Conservation (phyloP, 2,888 invertebrate genomes). For the Philonicus albiceps region DNA sequence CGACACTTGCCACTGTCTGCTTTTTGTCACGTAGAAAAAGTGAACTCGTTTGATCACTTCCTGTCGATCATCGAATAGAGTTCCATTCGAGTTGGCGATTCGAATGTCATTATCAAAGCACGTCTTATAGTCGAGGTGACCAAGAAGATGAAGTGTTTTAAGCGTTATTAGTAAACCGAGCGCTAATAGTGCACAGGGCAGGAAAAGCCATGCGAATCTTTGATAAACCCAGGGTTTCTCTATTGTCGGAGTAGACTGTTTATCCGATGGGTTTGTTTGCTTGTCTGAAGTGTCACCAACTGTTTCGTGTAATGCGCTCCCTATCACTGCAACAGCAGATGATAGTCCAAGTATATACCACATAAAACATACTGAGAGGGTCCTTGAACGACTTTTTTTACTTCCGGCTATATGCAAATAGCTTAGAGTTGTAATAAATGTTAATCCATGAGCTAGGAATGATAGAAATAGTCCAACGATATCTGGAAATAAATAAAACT, state of each 20-base stretch:
- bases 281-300: background rate
- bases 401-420: conserved; percentile 57
- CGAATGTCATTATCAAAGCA: conserved; percentile 58
- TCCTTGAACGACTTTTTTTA: conserved; percentile 54
- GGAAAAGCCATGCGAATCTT: conserved; percentile 19
- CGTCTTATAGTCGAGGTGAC: conserved; percentile 56
- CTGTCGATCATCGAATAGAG: conserved; percentile 56
- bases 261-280: background rate
- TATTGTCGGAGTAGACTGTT: background rate
- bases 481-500: conserved; percentile 51
- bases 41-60: conserved; percentile 57
- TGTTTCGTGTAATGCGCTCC: background rate
- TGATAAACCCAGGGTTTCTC: conserved; percentile 2
- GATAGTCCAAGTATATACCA: conserved; percentile 58
- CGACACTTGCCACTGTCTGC: conserved; percentile 58
- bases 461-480: conserved; percentile 57
- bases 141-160: conserved; percentile 41
- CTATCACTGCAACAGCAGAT: conserved; percentile 56
- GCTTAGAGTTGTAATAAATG: conserved; percentile 56
- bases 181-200: background rate
- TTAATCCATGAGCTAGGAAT: conserved; percentile 58
- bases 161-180: background rate
- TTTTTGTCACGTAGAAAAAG: conserved; percentile 59
- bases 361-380: conserved; percentile 55
- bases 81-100: conserved; percentile 58